Conservation (phyloP, 2,113 vertebrate genomes). For the Otocyon megalotis region DNA sequence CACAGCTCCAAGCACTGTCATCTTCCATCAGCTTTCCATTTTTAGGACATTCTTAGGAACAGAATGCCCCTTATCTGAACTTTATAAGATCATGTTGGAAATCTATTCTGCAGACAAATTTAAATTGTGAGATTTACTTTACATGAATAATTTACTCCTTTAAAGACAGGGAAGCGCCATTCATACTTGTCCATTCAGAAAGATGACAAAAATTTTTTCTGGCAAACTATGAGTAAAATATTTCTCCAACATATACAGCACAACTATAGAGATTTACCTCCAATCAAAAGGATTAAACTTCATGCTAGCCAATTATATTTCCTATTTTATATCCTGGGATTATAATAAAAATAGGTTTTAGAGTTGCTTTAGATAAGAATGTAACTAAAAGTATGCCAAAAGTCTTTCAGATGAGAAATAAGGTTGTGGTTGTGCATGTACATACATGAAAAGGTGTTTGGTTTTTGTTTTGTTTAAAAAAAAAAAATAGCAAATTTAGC, state of each 20-base stretch:
- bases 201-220: slow-evolving; percentile 84
- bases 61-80: slow-evolving; percentile 89
- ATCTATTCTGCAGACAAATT: slow-evolving; percentile 81
- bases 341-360: slow-evolving; percentile 35
- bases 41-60: slow-evolving; percentile 86
- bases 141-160: slow-evolving; percentile 80
- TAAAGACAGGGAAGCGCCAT: slow-evolving; percentile 88
- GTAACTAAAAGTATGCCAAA: slow-evolving; percentile 31
- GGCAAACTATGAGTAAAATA: slow-evolving; percentile 43
- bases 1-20: not conserved
- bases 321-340: not conserved
- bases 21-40: slow-evolving; percentile 85
- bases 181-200: slow-evolving; percentile 88
- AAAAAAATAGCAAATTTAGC: slow-evolving; percentile 18
- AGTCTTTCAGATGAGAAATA: slow-evolving; percentile 44
- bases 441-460: not conserved
- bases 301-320: slow-evolving; percentile 33
- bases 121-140: slow-evolving; percentile 55
- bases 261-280: slow-evolving; percentile 41
- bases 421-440: slow-evolving; percentile 24
- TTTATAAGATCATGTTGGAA: slow-evolving; percentile 76
- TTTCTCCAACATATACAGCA: slow-evolving; percentile 5
- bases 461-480: not conserved
- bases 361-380: slow-evolving; percentile 7
- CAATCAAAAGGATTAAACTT: slow-evolving; percentile 45